phyloP scores from a whole-genome alignment of 2,113 vertebrate species.

The Muscicapa adusta region DNA sequence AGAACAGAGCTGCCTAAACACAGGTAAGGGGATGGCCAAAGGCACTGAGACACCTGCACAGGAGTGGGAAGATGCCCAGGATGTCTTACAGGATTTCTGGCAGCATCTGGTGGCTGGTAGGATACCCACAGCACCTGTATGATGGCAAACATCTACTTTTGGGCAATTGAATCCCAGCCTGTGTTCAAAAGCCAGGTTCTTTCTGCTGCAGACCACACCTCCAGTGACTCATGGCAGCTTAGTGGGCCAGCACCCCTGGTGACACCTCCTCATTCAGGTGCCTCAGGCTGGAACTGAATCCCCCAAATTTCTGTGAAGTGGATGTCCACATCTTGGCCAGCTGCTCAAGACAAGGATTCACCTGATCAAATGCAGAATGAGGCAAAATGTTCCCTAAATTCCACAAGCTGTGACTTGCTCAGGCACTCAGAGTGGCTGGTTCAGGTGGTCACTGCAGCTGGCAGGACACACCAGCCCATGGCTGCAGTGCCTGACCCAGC shows the following conservation, averaged over 20 bases:
- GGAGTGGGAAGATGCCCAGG: neutral
- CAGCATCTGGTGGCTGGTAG: neutral
- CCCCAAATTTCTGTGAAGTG: neutral
- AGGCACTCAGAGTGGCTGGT: neutral
- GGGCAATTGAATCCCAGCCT: neutral
- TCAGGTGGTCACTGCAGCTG: neutral
- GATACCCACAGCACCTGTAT: neutral
- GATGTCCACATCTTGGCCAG: neutral
- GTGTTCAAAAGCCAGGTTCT: neutral
- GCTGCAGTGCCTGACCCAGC: neutral
- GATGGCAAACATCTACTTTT: neutral
- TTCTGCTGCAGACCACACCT: neutral
- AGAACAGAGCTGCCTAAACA: neutral
- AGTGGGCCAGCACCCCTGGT: neutral
- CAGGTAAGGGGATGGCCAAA: neutral
- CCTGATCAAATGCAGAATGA: neutral
- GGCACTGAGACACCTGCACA: neutral
- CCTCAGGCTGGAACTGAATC: neutral
- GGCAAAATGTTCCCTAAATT: neutral
- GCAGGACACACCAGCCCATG: neutral
- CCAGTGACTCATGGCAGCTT: neutral
- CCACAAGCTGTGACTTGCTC: neutral
- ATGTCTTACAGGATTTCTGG: neutral
- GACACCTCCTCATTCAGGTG: neutral
- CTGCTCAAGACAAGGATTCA: neutral